Base-by-base conservation (phyloP, 2,797 vertebrate genomes). In the Muraenolepis orangiensis region DNA sequence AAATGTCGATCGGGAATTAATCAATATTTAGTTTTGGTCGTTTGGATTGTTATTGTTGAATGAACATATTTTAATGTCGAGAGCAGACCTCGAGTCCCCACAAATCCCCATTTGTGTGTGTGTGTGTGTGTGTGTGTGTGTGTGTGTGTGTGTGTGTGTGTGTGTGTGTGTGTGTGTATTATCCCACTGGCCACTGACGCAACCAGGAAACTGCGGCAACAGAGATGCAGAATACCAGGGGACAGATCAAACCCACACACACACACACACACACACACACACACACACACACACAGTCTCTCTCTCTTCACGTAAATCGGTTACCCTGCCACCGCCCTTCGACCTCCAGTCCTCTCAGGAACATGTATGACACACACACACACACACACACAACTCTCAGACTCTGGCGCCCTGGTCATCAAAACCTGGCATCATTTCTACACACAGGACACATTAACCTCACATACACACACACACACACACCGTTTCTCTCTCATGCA, bases 301-400 rank as follows among this genome's bases (percentile, higher is more conserved):
- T 46, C 42, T 46, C 42, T 46, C 42, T 20, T 46, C 42, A 46
- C 42, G 42, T 46, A 71, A 42, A 73, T 18, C 12, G 68, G n/a
- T 20, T 29, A 12, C 57, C 76, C 70, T 67, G 42, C 83, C 78
- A 26, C 85, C 81, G 29, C 87, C 88, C 84, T 75, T 79, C 81
- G 84, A 90, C 87, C 86, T 89, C 88, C 85, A 90, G 85, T 86
- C 80, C 89, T 87, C 87, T 1, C 66, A 90, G 86, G 84, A 87
- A 72, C 85, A 77, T 77, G 78, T 75, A 80, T 81, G 75, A 89
- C 87, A 86, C 76, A 81, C 78, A 75, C 74, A 77, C 30, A 80
- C 90, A 91, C 84, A 84, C 86, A 90, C 77, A 73, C 20, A 73
- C 76, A 38, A 28, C 76, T 34, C 72, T 51, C 70, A 30, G n/a